Evolutionary conservation across 2,888 invertebrate genomes (phyloP).

Genomic region (Quadriops clusia): DNA sequence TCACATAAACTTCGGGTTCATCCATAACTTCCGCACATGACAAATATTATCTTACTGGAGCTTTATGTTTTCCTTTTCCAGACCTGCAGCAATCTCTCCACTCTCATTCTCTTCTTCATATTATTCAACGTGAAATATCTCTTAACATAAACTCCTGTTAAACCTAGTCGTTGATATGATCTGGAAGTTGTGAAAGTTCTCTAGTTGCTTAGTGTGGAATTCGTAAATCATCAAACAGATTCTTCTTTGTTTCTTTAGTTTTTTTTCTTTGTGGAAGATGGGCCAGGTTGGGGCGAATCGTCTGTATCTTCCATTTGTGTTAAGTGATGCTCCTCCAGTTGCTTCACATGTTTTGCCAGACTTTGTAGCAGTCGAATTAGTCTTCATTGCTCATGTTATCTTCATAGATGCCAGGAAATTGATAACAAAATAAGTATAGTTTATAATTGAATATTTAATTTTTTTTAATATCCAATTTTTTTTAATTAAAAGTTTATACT

Average conservation of each 20-base stretch:
- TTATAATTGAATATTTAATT: too few species aligned
- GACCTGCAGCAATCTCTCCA: too few species aligned
- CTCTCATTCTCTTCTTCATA: slow-evolving; percentile 7
- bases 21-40: not conserved
- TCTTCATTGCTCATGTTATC: slow-evolving; percentile 14
- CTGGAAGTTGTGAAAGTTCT: slow-evolving; percentile 12
- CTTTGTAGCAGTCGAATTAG: slow-evolving; percentile 15
- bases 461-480: too few species aligned
- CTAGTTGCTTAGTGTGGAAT: slow-evolving; percentile 11
- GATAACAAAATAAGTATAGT: slow-evolving; percentile 1
- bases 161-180: slow-evolving; percentile 11
- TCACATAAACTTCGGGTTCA: slow-evolving; percentile 10
- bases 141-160: slow-evolving; percentile 11
- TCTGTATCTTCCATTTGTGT: not conserved
- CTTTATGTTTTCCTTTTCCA: slow-evolving; percentile 8
- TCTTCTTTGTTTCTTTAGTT: not conserved
- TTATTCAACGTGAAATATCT: slow-evolving; percentile 4
- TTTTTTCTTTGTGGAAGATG: not conserved
- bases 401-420: slow-evolving; percentile 15
- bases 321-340: not conserved
- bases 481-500: too few species aligned
- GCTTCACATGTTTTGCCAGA: slow-evolving; percentile 8
- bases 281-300: slow-evolving; percentile 3
- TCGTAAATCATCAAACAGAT: slow-evolving; percentile 9
- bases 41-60: slow-evolving; percentile 1